A percentile compares a stretch with the other conserved stretches of the same genome.
These are phyloP conservation scores for Bombus impatiens DNA, from an alignment of 1,140 invertebrate species.

Conservation along the genomic window DNA sequence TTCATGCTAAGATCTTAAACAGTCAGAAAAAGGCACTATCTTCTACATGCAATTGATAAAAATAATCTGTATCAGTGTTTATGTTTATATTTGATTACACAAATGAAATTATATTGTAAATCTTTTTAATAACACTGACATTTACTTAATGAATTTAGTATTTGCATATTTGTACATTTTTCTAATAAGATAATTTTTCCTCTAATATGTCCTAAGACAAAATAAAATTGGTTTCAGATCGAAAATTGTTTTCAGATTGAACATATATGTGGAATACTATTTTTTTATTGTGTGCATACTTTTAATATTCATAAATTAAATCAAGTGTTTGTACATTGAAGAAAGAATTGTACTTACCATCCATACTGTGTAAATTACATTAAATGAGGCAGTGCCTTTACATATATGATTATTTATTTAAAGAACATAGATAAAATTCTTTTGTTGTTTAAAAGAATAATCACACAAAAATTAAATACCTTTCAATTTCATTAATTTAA, in stretches of 20 bases:
- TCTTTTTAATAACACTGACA: constrained; percentile 18
- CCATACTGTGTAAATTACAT: constrained; percentile 43
- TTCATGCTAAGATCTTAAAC: constrained; percentile 39
- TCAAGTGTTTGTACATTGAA: constrained; percentile 37
- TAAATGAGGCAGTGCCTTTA: constrained; percentile 59
- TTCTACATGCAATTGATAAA: constrained; percentile 14
- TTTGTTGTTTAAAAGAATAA: constrained; percentile 9
- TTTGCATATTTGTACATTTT: constrained; percentile 41
- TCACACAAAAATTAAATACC: not conserved
- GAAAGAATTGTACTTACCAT: constrained; percentile 37
- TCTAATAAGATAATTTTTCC: constrained; percentile 10
- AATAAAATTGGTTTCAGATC: constrained; percentile 22
- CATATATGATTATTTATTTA: constrained; percentile 42
- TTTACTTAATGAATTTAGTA: constrained; percentile 37
- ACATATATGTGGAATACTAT: not conserved
- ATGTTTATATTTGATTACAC: constrained; percentile 13
- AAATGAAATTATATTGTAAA: constrained; percentile 1
- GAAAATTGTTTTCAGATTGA: constrained; percentile 9
- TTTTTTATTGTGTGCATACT: constrained; percentile 11
- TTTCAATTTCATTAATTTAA: constrained; percentile 25
- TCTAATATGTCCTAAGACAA: constrained; percentile 1
- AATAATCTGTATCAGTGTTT: constrained; percentile 32
- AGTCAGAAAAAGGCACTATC: not conserved
- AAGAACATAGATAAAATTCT: not conserved
- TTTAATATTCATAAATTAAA: constrained; percentile 21